Conservation (phyloP, 1,140 invertebrate species). For the Dinoponera quadriceps region DNA sequence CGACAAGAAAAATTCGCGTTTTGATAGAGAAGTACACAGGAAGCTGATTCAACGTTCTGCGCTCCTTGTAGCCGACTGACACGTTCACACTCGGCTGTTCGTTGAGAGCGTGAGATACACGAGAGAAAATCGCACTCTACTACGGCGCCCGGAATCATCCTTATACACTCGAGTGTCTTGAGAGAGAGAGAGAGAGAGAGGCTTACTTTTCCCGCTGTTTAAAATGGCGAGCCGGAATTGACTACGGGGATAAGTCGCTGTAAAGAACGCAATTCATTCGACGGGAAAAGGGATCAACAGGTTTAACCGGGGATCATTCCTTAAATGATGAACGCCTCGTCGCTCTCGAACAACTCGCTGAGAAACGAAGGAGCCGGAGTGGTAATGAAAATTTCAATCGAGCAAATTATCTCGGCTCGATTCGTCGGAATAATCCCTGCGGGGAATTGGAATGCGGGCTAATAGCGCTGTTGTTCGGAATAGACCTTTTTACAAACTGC, state of each 20-base stretch:
- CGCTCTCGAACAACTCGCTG: conserved; percentile 54
- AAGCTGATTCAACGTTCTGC: conserved; percentile 14
- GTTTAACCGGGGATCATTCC: conserved; percentile 61
- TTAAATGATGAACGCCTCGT: conserved; percentile 55
- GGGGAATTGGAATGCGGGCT: conserved; percentile 19
- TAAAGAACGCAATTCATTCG: conserved; percentile 55
- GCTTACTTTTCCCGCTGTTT: conserved; percentile 3
- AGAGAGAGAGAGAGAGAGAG: not conserved
- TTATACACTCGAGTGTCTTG: not conserved
- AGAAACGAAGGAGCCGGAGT: not conserved
- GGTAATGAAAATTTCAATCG: conserved; percentile 63
- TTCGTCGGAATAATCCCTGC: conserved; percentile 47
- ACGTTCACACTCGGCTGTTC: not conserved
- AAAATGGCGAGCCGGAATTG: not conserved
- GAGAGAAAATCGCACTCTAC: conserved; percentile 3
- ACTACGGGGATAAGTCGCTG: conserved; percentile 12
- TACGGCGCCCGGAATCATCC: not conserved
- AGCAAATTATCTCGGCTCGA: conserved; percentile 58
- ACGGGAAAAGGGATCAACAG: conserved; percentile 70
- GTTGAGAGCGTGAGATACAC: not conserved
- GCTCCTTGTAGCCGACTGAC: conserved; percentile 4
- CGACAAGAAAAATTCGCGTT: not conserved
- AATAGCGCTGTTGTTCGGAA: too few species aligned
- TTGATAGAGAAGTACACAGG: not conserved
- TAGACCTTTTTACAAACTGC: not conserved